Base-by-base conservation (phyloP, 2,888 invertebrate genomes). In the Ichneumon xanthorius region DNA sequence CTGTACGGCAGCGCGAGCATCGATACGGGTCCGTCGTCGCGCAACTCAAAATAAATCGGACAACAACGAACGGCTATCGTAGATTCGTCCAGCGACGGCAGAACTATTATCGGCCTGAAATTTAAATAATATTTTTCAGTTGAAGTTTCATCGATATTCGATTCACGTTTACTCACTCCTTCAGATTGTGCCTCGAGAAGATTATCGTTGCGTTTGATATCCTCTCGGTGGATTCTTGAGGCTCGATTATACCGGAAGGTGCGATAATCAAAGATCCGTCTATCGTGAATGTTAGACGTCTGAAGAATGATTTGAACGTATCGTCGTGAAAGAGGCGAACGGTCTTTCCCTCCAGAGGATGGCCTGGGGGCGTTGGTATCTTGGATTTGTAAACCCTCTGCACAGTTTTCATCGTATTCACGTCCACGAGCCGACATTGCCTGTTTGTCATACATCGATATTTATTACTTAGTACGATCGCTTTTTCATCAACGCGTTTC, bases 231-330 rank as follows among this genome's bases (percentile, higher is more conserved):
- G 96, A 95, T 75, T 96, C 96, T 67, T 96, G 96, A 0, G 96
- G 95, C 90, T 97, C 97, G 0, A 98, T 95, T 78, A 97, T 96
- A 0, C 99, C 99, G 0, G 98, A 97, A 0, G 99, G 99, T 0
- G 97, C 97, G n/a, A 99, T 96, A 30, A 99, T 94, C 68, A 99
- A 94, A 91, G 97, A 95, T 0, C 99, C 99, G 93, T 99, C 99
- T 0, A 99, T 98, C 33, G 98, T 97, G 92, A 98, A 99, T 67
- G 96, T 96, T 37, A 99, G 94, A 50, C 99, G 95, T 61, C 99
- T 95, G 92, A 98, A 99, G 94, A 98, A 99, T 0, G 99, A 98
- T 94, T 98, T 98, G 87, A 99, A 95, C 0, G 98, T 98, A 92
- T 99, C 99, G 90, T 99, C 99, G 90, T 98, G 97, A 94, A 97